These are phyloP conservation scores for Crotalus horridus DNA, from an alignment of 2,113 vertebrate genomes.

Conservation along the genomic window DNA sequence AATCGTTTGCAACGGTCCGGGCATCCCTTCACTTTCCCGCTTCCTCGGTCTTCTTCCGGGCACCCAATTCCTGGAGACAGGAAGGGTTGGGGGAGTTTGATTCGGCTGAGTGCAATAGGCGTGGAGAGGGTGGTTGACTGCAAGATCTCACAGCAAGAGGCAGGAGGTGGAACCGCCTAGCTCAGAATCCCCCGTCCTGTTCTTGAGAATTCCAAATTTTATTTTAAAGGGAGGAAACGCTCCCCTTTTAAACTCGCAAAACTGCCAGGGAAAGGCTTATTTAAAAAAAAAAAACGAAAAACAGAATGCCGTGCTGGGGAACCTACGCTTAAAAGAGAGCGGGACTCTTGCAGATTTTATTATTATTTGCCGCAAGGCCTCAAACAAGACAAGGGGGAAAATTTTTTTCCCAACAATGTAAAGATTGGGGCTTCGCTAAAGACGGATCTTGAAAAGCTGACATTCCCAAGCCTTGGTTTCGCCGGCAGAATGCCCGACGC, in stretches of 20 bases:
- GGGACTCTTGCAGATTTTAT: background rate
- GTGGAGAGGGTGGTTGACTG: background rate
- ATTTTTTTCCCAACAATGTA: background rate
- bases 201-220: background rate
- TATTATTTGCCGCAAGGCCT: background rate
- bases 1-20: background rate
- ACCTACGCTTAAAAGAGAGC: background rate
- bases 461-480: background rate
- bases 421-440: too few relatives aligned
- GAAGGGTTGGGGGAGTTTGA: background rate
- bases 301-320: too few relatives aligned
- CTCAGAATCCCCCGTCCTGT: accelerated
- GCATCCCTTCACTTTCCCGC: background rate
- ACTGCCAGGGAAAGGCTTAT: background rate
- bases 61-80: background rate
- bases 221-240: background rate
- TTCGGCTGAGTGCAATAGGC: background rate
- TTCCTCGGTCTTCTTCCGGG: background rate
- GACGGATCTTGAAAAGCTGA: background rate
- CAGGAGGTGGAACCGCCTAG: too few relatives aligned
- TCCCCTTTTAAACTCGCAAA: background rate
- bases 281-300: background rate
- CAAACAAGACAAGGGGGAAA: background rate
- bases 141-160: background rate
- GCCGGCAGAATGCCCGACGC: background rate